These are phyloP conservation scores for Helarctos malayanus DNA, from an alignment of 2,797 vertebrate species.

Conservation along the genomic window DNA sequence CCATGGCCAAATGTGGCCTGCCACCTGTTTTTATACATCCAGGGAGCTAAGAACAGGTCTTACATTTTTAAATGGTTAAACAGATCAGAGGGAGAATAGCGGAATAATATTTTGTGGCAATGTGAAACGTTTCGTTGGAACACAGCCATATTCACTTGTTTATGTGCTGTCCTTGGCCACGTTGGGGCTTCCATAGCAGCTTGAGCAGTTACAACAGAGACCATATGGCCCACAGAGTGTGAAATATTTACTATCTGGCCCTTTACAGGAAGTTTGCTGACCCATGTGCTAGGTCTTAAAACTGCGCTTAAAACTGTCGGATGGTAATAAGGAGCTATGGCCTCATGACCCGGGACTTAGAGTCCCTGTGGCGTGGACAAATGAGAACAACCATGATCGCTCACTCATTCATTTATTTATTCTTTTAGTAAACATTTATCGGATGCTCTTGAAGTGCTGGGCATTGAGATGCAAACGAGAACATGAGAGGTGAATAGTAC, in stretches of 20 bases:
- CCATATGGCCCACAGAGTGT: background rate
- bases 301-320: background rate
- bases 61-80: constrained; percentile 30
- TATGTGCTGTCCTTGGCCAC: constrained; percentile 10
- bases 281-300: background rate
- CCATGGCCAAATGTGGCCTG: background rate
- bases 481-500: constrained; percentile 58
- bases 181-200: background rate
- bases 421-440: background rate
- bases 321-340: background rate
- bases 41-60: constrained; percentile 32
- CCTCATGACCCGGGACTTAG: background rate
- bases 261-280: constrained; percentile 22
- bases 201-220: background rate
- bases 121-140: constrained; percentile 48
- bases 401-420: constrained; percentile 25
- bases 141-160: background rate
- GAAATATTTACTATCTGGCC: constrained; percentile 48
- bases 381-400: background rate
- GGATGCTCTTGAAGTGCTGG: background rate
- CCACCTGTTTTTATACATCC: constrained; percentile 33
- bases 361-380: background rate
- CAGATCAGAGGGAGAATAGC: background rate
- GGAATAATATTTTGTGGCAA: background rate
- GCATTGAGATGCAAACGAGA: constrained; percentile 22